phyloP scores from a whole-genome alignment of 2,113 vertebrate species.

The Geococcyx californianus region DNA sequence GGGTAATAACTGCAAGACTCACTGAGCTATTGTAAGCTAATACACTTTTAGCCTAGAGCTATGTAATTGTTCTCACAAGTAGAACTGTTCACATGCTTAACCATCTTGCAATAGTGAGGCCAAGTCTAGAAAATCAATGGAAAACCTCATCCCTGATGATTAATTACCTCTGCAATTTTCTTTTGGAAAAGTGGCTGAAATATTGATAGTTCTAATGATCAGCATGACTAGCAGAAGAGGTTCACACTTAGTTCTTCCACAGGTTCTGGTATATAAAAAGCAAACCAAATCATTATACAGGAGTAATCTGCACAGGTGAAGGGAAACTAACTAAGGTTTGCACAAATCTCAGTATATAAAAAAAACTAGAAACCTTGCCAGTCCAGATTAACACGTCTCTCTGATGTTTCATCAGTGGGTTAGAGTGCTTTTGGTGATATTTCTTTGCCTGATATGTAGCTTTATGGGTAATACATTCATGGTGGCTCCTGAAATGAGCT shows the following conservation, averaged over 20 bases:
- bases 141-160: neutral
- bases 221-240: neutral
- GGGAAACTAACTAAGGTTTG: neutral
- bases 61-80: neutral
- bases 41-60: neutral
- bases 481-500: neutral
- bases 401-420: neutral
- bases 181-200: neutral
- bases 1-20: neutral
- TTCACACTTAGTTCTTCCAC: neutral
- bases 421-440: neutral
- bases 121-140: neutral
- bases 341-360: neutral
- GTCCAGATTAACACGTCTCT: neutral
- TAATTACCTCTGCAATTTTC: neutral
- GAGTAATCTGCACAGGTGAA: neutral
- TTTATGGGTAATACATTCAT: neutral
- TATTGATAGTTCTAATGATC: neutral
- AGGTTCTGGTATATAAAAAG: neutral
- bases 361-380: neutral
- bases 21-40: neutral
- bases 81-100: neutral
- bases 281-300: neutral
- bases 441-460: neutral
- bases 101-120: neutral